Evolutionary conservation across 2,888 invertebrate species (phyloP), one percentile per base, ranked within the genome.

Genomic region (Drosophila sordidapex): DNA sequence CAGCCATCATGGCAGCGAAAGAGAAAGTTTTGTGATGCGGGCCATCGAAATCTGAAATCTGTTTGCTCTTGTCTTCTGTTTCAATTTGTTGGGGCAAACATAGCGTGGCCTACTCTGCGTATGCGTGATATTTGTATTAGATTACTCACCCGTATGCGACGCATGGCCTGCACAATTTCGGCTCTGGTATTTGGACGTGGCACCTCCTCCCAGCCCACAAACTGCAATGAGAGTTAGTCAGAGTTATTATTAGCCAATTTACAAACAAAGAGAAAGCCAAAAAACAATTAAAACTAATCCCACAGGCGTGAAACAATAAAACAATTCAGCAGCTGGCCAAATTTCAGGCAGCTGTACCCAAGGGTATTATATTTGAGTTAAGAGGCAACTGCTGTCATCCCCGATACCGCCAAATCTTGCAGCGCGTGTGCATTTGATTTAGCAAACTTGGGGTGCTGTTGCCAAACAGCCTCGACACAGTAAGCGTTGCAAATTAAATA

Each of bases 161-260:
- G 96, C 99, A 99, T 99, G 77, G 99, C 99, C 76, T 99, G 98
- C 70, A 99, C 99, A 93, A 99, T 99, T 94, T 99, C 99, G 83
- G 99, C 97, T 87, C 99, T 95, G 93, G 98, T 99, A 83, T 97
- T 97, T 36, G 99, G 99, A 83, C 99, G 95, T 25, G 99, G 98
- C 87, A 99, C 98, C 93, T 99, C 99, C 96, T 99, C 95, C 80
- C 98, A 98, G 82, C 99, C 99, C 93, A 99, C 99, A 94, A 98
- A 99, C 99, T 99, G 96, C 59, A 97, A 96, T 90, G 89, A 76
- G 83, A 88, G 65, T 64, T 10, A 56, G 13, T 51, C 48, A 64
- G 21, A 70, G 21, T 35, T 73, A 76, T 59, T 60, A 49, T 72
- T 71, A 72, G 54, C 61, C 52, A 36, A 78, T 68, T 54, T 70